A percentile compares a stretch with the other conserved stretches of the same genome.
Evolutionary conservation across 2,888 invertebrate genomes (phyloP).

Genomic region (Bombyx huttoni): DNA sequence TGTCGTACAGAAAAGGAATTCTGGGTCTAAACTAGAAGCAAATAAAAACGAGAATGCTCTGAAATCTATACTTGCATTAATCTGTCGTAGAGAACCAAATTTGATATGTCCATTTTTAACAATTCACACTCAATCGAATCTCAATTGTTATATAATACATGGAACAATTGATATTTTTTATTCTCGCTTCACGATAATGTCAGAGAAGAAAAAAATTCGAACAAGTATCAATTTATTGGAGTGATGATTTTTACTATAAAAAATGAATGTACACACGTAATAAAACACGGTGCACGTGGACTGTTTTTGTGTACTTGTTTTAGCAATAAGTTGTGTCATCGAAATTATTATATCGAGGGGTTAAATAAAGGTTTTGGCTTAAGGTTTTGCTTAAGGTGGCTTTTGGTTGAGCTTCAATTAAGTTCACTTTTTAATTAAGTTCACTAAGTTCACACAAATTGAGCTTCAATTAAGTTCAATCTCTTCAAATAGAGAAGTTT

Average conservation of each 20-base stretch:
- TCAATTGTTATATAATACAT: conserved; percentile 5
- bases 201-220: conserved; percentile 4
- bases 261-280: not conserved
- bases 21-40: not conserved
- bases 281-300: not conserved
- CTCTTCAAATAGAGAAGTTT: too few relatives aligned
- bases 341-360: not conserved
- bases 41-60: not conserved
- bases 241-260: conserved; percentile 11
- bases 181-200: not conserved
- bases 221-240: conserved; percentile 11
- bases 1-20: not conserved
- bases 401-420: too few relatives aligned
- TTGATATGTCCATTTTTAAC: conserved; percentile 35
- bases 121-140: conserved; percentile 25
- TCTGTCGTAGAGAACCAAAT: conserved; percentile 16
- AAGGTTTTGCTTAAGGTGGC: too few relatives aligned
- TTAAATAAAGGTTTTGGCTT: too few relatives aligned
- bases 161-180: conserved; percentile 1
- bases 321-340: not conserved
- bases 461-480: too few relatives aligned
- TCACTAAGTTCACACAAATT: too few relatives aligned
- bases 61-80: not conserved
- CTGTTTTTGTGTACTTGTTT: not conserved
- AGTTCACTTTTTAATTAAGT: too few relatives aligned